Percentiles rank a stretch among this genome's conserved stretches.
Conservation (phyloP, 2,113 vertebrate species). For the Fulmarus glacialis region DNA sequence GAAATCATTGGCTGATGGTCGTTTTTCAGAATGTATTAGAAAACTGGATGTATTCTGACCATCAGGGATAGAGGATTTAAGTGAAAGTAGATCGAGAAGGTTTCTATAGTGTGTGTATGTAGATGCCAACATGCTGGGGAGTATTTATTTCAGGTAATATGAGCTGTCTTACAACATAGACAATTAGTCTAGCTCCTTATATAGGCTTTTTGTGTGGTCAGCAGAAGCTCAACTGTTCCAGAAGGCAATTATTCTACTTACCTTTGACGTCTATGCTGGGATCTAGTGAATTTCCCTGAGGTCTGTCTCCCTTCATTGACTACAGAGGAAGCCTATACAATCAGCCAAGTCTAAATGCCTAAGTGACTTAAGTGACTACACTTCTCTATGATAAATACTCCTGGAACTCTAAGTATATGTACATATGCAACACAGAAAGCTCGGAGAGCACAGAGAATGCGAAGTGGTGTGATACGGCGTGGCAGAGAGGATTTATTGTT, state of each 20-base stretch:
- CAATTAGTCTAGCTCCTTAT: background rate
- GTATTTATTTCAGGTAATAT: background rate
- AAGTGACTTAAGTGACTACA: background rate
- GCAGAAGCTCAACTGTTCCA: background rate
- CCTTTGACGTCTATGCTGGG: background rate
- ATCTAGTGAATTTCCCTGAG: background rate
- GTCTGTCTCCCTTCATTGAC: background rate
- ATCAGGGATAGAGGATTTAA: constrained; percentile 7
- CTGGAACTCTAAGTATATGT: background rate
- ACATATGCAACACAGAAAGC: background rate
- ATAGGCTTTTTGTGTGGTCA: background rate
- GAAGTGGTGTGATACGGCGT: background rate
- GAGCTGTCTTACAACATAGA: background rate
- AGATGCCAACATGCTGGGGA: background rate
- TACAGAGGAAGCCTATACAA: background rate
- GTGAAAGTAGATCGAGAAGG: background rate
- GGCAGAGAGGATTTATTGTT: background rate
- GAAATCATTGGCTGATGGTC: background rate
- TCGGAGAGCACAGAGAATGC: background rate
- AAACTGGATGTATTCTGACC: constrained; percentile 44
- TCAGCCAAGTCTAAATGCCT: background rate
- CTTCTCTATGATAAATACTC: background rate
- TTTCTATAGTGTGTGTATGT: background rate
- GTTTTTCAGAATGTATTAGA: constrained; percentile 11
- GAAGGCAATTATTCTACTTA: background rate